These are phyloP conservation scores for Opisthocomus hoazin DNA, from an alignment of 2,113 vertebrate genomes.

Conservation along the genomic window DNA sequence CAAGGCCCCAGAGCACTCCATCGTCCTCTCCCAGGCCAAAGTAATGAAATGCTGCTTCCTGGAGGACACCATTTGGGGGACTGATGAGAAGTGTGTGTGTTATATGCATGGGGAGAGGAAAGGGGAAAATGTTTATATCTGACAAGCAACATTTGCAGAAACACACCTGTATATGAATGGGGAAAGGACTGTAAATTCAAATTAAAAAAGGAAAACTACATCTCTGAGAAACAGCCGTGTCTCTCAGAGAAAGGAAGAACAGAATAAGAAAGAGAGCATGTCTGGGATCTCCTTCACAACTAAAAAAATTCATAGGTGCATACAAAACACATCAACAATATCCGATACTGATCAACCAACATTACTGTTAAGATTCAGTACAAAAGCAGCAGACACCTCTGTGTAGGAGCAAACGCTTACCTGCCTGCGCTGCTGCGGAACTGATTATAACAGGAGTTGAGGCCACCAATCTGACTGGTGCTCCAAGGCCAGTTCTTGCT, in stretches of 20 bases:
- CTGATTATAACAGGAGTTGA: conserved; percentile 93
- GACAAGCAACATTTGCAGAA: background rate
- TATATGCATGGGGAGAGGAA: conserved; percentile 10
- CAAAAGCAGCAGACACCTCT: background rate
- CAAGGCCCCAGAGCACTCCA: background rate
- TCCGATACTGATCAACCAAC: background rate
- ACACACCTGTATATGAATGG: background rate
- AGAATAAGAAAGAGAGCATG: background rate
- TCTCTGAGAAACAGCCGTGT: background rate
- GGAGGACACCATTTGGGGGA: background rate
- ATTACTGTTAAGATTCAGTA: background rate
- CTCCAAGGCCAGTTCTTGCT: conserved; percentile 86
- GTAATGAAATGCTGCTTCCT: conserved; percentile 38
- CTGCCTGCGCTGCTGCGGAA: conserved; percentile 92
- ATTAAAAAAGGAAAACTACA: background rate
- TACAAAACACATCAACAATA: background rate
- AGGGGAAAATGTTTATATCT: background rate
- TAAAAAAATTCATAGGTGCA: background rate
- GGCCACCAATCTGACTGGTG: conserved; percentile 90
- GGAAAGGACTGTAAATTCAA: background rate
- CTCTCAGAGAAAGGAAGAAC: background rate
- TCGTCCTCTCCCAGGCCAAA: conserved; percentile 41
- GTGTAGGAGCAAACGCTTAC: conserved; percentile 61
- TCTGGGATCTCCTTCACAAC: background rate
- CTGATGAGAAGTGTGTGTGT: background rate